These are phyloP conservation scores for Corydoras maculifer DNA, from an alignment of 2,113 vertebrate genomes.

Conservation along the genomic window DNA sequence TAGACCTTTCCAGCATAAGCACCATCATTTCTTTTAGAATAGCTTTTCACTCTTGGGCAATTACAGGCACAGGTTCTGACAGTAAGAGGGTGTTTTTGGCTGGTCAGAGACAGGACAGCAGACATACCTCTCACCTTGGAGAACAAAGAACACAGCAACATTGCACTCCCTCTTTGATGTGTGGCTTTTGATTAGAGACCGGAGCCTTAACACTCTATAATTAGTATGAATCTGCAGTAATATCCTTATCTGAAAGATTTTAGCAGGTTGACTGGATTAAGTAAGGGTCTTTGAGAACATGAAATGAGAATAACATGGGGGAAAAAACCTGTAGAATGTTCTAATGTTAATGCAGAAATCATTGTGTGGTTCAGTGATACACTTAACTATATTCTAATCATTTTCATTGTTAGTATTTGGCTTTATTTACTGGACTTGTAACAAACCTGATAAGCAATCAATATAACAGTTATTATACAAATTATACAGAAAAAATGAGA, in stretches of 20 bases:
- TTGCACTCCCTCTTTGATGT: conserved; percentile 20
- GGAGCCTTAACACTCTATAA: conserved; percentile 3
- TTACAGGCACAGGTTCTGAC: conserved; percentile 10
- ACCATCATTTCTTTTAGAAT: conserved; percentile 2
- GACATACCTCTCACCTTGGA: conserved; percentile 53
- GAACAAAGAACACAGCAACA: conserved; percentile 3
- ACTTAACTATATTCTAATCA: no score
- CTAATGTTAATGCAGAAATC: no score
- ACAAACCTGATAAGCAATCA: no score
- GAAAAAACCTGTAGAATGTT: no score
- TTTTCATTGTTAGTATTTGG: no score
- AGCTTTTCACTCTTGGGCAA: conserved; percentile 3
- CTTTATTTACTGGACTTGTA: no score
- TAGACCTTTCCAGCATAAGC: conserved; percentile 15
- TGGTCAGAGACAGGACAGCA: conserved; percentile 45
- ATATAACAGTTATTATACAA: no score
- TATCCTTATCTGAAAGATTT: conserved; percentile 9
- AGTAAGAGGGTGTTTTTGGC: conserved; percentile 23
- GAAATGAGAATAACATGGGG: no score
- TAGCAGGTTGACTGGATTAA: conserved; percentile 6
- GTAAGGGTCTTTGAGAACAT: no score
- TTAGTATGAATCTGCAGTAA: conserved; percentile 7
- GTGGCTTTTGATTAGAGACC: conserved; percentile 3
- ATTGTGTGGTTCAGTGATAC: no score
- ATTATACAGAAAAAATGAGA: no score